These are phyloP conservation scores for Ictidomys tridecemlineatus DNA, from an alignment of 2,113 vertebrate species.

Conservation along the genomic window DNA sequence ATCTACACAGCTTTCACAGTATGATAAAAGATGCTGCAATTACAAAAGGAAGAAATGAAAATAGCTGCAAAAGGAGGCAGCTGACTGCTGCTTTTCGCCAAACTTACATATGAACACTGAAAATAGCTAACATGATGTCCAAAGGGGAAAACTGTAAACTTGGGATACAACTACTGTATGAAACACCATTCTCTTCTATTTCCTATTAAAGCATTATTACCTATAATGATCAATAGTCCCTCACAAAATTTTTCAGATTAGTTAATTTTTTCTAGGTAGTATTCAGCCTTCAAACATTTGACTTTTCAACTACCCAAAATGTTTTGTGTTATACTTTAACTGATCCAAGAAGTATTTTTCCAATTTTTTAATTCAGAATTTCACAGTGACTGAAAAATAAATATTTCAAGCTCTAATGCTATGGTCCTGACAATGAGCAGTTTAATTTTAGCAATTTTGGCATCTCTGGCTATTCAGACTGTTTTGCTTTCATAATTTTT, in stretches of 20 bases:
- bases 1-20: not conserved
- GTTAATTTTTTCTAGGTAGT: constrained; percentile 16
- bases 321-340: not conserved
- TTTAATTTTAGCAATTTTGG: constrained; percentile 39
- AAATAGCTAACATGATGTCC: constrained; percentile 36
- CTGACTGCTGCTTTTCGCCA: constrained; percentile 50
- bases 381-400: constrained; percentile 14
- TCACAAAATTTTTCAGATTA: not conserved
- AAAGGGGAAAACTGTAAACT: constrained; percentile 28
- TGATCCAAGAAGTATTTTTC: not conserved
- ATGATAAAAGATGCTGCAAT: not conserved
- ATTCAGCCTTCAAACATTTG: not conserved
- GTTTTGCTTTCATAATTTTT: not conserved
- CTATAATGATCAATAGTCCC: not conserved
- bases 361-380: constrained; percentile 52
- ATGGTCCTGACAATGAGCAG: not conserved
- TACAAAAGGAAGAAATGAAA: constrained; percentile 54
- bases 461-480: not conserved
- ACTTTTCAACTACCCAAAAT: constrained; percentile 64
- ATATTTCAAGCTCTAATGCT: constrained; percentile 20
- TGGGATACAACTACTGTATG: not conserved
- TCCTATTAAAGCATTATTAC: constrained; percentile 37
- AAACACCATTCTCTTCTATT: not conserved
- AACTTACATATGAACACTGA: constrained; percentile 61
- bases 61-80: constrained; percentile 56